Evolutionary conservation across 2,113 vertebrate genomes (phyloP), one percentile per base, ranked within the genome.

Genomic region (Pomatorhinus ruficollis): DNA sequence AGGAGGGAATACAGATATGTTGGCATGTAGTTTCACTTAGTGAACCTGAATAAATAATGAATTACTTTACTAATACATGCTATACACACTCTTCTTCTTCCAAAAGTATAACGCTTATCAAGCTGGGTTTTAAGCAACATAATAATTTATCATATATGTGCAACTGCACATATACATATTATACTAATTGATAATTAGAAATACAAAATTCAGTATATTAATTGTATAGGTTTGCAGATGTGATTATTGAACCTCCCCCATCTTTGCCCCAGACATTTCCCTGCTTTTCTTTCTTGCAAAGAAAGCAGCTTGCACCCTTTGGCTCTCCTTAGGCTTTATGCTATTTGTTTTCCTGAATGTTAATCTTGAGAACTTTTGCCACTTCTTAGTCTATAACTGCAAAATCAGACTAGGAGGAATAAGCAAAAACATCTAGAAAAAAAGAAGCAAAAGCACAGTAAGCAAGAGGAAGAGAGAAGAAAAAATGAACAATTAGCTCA

Each of bases 11-110:
- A 97, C 97, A 97, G 95, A 97, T 79, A 98, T 79, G 98, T 45
- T 97, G 98, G 95, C 97, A 98, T 98, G 98, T 97, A 97, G 98
- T 95, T 98, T 98, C 98, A 98, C 97, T 98, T 98, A 98, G 97
- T 83, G 96, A 95, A 97, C 97, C 98, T 98, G 96, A 98, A 98
- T 98, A 98, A 98, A 98, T 98, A 97, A 98, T 98, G 95, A 98
- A 98, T 97, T 60, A 96, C 96, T 97, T 97, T 85, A 96, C 98
- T 98, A 98, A 97, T 95, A 96, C 95, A 97, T 88, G 81, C 94
- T 91, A 85, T 64, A 97, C 72, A 95, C 60, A 95, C 54, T 90
- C 93, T 60, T 95, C 91, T 97, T 95, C 81, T 95, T 95, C 70
- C 85, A 92, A 93, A 90, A 96, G 79, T 49, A 92, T 85, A 94